These are phyloP conservation scores for Nomada ferruginata DNA, from an alignment of 2,888 invertebrate species.

Conservation along the genomic window DNA sequence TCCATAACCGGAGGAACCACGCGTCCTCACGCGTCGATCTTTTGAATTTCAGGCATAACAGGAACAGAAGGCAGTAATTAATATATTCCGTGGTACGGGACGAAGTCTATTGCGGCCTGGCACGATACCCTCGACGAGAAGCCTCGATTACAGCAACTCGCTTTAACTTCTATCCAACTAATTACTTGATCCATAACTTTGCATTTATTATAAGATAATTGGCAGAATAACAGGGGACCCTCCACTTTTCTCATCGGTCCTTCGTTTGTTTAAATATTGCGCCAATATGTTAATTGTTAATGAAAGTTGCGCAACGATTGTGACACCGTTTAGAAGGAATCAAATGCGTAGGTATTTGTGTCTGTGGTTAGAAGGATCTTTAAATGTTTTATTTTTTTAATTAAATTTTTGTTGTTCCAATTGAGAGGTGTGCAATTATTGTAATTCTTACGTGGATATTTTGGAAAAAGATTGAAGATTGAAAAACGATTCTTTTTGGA, in stretches of 20 bases:
- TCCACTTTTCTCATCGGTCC: conserved; percentile 24
- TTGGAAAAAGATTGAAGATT: too few species aligned
- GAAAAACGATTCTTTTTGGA: too few species aligned
- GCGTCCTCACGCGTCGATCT: conserved; percentile 21
- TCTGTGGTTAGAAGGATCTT: too few species aligned
- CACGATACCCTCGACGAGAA: conserved; percentile 56
- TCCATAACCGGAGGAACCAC: background rate
- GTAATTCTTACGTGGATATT: too few species aligned
- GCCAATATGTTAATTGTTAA: background rate
- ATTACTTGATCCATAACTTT: conserved; percentile 76
- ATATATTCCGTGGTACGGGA: conserved; percentile 60
- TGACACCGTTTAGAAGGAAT: background rate
- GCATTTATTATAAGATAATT: conserved; percentile 71
- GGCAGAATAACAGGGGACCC: conserved; percentile 46
- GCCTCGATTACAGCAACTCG: conserved; percentile 65
- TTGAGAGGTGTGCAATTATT: too few species aligned
- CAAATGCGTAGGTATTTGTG: background rate
- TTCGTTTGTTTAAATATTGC: background rate
- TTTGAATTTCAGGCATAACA: conserved; percentile 52
- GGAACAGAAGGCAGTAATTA: conserved; percentile 59
- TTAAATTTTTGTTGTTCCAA: too few species aligned
- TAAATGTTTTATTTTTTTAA: too few species aligned
- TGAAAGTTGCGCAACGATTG: background rate
- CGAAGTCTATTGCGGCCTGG: conserved; percentile 55
- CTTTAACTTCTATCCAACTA: conserved; percentile 72